Evolutionary conservation across 2,888 invertebrate species (phyloP).

Genomic region (Pollenia griseotomentosa): DNA sequence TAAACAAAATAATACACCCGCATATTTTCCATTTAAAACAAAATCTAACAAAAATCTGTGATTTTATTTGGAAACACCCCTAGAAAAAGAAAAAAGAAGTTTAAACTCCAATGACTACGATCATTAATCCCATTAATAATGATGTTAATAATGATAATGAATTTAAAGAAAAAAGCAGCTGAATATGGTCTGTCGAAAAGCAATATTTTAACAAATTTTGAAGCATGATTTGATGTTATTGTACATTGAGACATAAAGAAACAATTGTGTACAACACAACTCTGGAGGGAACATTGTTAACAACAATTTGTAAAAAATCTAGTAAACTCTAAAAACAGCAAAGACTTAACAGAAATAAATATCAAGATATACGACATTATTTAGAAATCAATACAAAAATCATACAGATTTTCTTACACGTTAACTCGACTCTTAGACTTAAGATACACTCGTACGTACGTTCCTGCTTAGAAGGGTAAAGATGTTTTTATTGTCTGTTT

Average conservation of each 20-base stretch:
- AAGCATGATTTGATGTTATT: slow-evolving; percentile 45
- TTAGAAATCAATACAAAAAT: slow-evolving; percentile 22
- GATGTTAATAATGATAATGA: slow-evolving; percentile 52
- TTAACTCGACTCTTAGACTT: too few species aligned
- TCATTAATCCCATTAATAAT: slow-evolving; percentile 16
- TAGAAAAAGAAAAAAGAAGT: neutral
- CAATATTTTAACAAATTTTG: slow-evolving; percentile 55
- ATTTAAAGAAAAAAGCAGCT: neutral
- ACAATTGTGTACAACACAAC: neutral
- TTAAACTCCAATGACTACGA: neutral
- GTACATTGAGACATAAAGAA: neutral
- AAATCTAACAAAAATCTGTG: neutral
- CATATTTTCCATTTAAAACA: neutral
- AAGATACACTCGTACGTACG: neutral
- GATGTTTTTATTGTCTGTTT: slow-evolving; percentile 5
- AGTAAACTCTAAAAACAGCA: neutral
- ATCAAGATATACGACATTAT: slow-evolving; percentile 21
- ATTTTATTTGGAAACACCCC: slow-evolving; percentile 6
- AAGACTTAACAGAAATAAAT: neutral
- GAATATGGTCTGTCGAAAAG: slow-evolving; percentile 51
- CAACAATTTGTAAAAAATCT: slow-evolving; percentile 15
- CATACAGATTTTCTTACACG: neutral
- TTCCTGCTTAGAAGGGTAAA: neutral
- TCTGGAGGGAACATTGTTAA: neutral
- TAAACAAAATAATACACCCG: neutral